Conservation (phyloP, 2,888 invertebrate genomes). For the Trachelus stipa region DNA sequence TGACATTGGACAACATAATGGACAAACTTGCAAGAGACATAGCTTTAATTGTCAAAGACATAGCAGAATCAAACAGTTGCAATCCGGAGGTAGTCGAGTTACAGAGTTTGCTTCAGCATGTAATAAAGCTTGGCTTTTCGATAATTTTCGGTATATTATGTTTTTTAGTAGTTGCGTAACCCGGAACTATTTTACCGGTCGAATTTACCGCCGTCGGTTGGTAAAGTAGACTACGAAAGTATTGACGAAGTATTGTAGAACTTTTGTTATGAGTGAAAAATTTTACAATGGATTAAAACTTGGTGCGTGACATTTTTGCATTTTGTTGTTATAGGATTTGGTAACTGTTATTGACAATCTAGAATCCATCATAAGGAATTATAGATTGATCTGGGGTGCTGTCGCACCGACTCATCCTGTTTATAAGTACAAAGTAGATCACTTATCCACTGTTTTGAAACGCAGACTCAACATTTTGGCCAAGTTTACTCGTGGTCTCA, state of each 20-base stretch:
- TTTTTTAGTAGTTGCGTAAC: not conserved
- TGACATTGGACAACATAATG: constrained; percentile 43
- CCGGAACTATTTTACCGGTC: not conserved
- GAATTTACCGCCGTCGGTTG: not conserved
- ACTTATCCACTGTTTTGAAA: constrained; percentile 38
- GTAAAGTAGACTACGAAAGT: not conserved
- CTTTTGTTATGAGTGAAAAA: not conserved
- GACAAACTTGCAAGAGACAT: constrained; percentile 42
- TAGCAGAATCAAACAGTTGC: constrained; percentile 32
- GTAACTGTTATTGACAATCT: constrained; percentile 32
- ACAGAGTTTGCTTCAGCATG: constrained; percentile 1
- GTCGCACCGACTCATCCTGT: constrained; percentile 35
- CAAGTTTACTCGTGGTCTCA: constrained; percentile 41
- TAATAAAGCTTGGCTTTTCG: not conserved
- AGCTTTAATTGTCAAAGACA: constrained; percentile 41
- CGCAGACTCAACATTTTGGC: constrained; percentile 45
- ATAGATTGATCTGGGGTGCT: constrained; percentile 30
- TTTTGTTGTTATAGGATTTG: not conserved
- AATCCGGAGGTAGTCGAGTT: constrained; percentile 41
- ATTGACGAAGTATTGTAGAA: not conserved
- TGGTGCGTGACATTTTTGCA: not conserved
- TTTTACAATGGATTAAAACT: not conserved
- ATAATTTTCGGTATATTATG: not conserved
- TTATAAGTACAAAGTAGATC: constrained; percentile 45
- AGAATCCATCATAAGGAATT: constrained; percentile 34